Evolutionary conservation across 2,113 vertebrate genomes (phyloP), one percentile per base, ranked within the genome.

Genomic region (Pleuronectes platessa): DNA sequence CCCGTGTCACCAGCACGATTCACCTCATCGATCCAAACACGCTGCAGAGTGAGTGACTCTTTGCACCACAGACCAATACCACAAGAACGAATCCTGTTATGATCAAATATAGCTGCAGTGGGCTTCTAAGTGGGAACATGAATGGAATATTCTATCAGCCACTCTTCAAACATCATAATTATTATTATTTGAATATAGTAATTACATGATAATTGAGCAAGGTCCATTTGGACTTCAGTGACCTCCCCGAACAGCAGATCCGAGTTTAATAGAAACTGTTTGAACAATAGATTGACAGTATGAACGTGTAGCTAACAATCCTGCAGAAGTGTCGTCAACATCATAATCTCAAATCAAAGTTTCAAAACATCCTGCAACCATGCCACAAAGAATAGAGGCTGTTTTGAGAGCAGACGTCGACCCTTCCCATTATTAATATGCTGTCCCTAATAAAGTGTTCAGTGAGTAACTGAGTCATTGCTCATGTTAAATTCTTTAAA

Each of bases 21-120:
- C 98, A 97, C 78, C 95, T 99, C 81, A 97, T 99, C 0, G 97
- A 99, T 86, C 98, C 98, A 11, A 93, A 91, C 42, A 99, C 97
- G 0, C 86, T 99, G 64, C 98, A 99, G 93, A 95, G 98, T 99
- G 88, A 96, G 96, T 94, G 2, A 45, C 2, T 21, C 49, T 62
- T 61, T 40, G 59, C 59, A 15, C 18, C 76, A 17, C 10, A 1
- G 15, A 49, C 54, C 18, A 60, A 0, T 31, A 17, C 4, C 3
- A 11, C 13, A 10, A 18, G 17, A 47, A 1, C 20, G 5, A 2
- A 14, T 0, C 23, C 24, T 7, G 4, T 12, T 12, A n/a, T 51
- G 17, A 15, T 61, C n/a, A 20, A 67, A 62, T 55, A 2, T 14
- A 63, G 10, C 53, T 65, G 59, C 8, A 37, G 31, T 51, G 26